Evolutionary conservation across 2,797 vertebrate species (phyloP), one percentile per base, ranked within the genome.

Genomic region (Hemibagrus guttatus): DNA sequence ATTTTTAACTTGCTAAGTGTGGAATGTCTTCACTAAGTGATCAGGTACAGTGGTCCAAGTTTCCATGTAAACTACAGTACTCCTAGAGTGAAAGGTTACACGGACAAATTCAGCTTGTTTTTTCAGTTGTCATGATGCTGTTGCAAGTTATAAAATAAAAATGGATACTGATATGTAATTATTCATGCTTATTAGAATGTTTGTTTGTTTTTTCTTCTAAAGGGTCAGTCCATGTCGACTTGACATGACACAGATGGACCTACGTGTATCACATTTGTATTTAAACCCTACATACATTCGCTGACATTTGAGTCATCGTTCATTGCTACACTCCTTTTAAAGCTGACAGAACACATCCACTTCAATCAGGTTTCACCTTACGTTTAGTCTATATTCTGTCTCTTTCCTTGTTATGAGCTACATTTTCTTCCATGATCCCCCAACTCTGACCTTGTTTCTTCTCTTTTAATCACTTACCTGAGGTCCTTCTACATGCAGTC

Each of bases 1-100:
- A 63, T 84, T 68, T 68, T 84, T 87, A 61, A 79, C 58, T 87
- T 13, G 56, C 88, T 83, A 83, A 74, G 85, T 83, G 61, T 89
- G 86, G 87, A 88, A 88, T 88, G 87, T 88, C 74, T 87, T 81
- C 2, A 71, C 72, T 87, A 87, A 87, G 84, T 87, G 80, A 83
- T 83, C 87, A 84, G 64, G 84, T 86, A 81, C 28, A 87, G 86
- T 85, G 61, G 61, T 87, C 89, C 85, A 82, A 59, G 71, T 76
- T 86, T 75, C 84, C 86, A 89, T 86, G 82, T 89, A 85, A 89
- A 90, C 74, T 91, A 78, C 83, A 86, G 72, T 87, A 83, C 31
- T 58, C 59, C 86, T 87, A 85, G 81, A 85, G 72, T 86, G 72
- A 87, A 84, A 86, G 75, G 80, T 23, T 83, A 68, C 82, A 68